These are phyloP conservation scores for Redunca redunca DNA, from an alignment of 2,113 vertebrate species.

Conservation along the genomic window DNA sequence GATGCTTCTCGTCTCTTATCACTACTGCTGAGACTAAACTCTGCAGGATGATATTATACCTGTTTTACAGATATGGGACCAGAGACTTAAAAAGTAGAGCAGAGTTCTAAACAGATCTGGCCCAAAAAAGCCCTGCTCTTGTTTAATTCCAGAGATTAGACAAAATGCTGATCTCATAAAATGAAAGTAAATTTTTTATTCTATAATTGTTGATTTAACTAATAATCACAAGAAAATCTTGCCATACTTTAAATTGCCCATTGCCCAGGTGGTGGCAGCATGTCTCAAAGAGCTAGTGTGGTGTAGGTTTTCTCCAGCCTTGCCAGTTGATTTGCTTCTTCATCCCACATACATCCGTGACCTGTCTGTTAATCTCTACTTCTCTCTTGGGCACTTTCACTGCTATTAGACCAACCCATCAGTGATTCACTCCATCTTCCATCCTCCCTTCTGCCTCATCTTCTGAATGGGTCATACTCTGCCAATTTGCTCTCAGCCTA, in stretches of 20 bases:
- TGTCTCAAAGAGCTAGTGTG: constrained; percentile 29
- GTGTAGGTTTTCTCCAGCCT: background rate
- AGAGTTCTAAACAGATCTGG: background rate
- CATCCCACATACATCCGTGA: background rate
- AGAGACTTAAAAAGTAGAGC: background rate
- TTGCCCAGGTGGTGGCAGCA: constrained; percentile 62
- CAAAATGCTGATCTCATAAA: constrained; percentile 12
- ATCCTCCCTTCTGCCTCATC: background rate
- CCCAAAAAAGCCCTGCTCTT: background rate
- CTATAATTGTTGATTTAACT: background rate
- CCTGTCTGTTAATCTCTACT: background rate
- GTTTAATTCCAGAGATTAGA: background rate
- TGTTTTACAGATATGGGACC: constrained; percentile 15
- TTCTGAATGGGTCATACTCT: background rate
- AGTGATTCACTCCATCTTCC: background rate
- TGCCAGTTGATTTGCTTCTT: background rate
- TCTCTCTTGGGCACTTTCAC: background rate
- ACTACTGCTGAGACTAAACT: background rate
- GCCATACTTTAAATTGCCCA: background rate
- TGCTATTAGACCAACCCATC: background rate
- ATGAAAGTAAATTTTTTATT: background rate
- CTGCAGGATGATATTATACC: background rate
- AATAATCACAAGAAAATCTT: background rate
- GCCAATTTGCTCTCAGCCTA: background rate
- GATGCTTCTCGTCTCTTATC: background rate